Base-by-base conservation (phyloP, 2,113 vertebrate genomes). In the Lagopus muta region DNA sequence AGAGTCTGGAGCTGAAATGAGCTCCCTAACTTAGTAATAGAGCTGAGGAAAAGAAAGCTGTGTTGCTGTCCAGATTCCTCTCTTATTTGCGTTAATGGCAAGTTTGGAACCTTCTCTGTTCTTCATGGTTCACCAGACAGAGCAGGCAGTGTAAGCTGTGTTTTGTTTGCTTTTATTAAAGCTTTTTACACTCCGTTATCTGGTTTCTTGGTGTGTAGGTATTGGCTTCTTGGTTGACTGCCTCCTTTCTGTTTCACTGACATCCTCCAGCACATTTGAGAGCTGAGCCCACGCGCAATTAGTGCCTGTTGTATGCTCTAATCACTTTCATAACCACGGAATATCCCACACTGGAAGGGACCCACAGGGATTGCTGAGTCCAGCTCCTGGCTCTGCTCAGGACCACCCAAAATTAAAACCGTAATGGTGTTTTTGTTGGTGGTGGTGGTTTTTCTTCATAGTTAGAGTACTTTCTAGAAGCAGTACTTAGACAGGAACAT, bases 221-320 rank as follows among this genome's bases (percentile, higher is more conserved):
- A 66, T 85, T 92, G 38, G 21, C 36, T 82, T 88, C 45, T 94
- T 85, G 79, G 28, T 77, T 86, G 78, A 91, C n/a, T 76, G 9
- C 71, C 25, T 89, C 71, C 20, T 87, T 74, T 91, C 66, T 76
- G 54, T 88, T 91, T 55, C 54, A 62, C 65, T 64, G 58, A 78
- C 52, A 73, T 66, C 50, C 32, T 82, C 30, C 55, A 32, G 17
- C 38, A 24, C 64, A 45, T 83, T 74, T 32, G 22, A 71, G 82
- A 64, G 13, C 7, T 80, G 57, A 64, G 32, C 27, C 28, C 38
- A 20, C 1, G 0, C 17, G 17, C n/a, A 32, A 17, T 78, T 7
- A 8, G 19, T 94, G 80, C 38, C 47, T 12, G 65, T 72, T 38
- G 21, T 47, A 79, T 7, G 7, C 43, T 62, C 27, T 34, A n/a